Conservation (phyloP, 2,888 invertebrate genomes). For the Plagiodera versicolora region DNA sequence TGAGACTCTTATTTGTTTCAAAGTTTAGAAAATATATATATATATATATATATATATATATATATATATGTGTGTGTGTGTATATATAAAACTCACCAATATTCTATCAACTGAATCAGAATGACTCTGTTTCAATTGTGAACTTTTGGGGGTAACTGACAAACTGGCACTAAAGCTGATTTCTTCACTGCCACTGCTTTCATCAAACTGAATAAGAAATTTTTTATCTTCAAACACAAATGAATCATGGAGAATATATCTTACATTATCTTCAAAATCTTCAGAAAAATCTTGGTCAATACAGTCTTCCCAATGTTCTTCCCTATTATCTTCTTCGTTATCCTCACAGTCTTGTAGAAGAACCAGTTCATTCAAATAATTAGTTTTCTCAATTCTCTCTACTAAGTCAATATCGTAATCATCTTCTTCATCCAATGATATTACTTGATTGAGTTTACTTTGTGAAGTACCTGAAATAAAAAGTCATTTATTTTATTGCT, state of each 20-base stretch:
- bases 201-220: slow-evolving; percentile 38
- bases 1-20: background rate
- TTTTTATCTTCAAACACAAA: too few species aligned
- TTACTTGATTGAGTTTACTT: slow-evolving; percentile 33
- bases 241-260: background rate
- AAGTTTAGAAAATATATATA: too few species aligned
- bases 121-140: slow-evolving; percentile 37
- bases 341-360: slow-evolving; percentile 47
- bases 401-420: slow-evolving; percentile 30
- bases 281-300: slow-evolving; percentile 37
- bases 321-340: slow-evolving; percentile 40
- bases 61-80: too few species aligned
- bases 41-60: background rate
- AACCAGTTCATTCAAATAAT: slow-evolving; percentile 49
- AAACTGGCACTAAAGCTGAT: slow-evolving; percentile 27
- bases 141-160: slow-evolving; percentile 40
- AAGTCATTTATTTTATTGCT: background rate
- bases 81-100: slow-evolving; percentile 38
- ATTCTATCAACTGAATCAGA: slow-evolving; percentile 39
- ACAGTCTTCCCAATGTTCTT: slow-evolving; percentile 46
- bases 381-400: slow-evolving; percentile 43
- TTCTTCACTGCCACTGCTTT: slow-evolving; percentile 30
- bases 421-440: slow-evolving; percentile 20
- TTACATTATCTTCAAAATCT: slow-evolving; percentile 29
- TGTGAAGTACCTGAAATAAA: slow-evolving; percentile 46